Conservation (phyloP, 2,113 vertebrate species). For the Ailurus styani region DNA sequence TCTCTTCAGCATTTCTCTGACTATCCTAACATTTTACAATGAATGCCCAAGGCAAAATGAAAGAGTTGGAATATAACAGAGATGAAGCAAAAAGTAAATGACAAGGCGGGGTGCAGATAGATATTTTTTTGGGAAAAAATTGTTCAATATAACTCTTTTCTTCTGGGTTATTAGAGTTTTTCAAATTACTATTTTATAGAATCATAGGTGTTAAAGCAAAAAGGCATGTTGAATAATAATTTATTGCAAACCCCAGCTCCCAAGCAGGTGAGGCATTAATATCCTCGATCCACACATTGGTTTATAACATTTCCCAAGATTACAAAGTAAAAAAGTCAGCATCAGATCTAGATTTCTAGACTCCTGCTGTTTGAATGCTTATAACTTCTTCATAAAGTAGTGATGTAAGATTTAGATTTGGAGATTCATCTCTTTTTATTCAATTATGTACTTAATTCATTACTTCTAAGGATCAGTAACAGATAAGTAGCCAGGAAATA, state of each 20-base stretch:
- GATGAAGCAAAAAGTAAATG: slow-evolving; percentile 51
- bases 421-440: not conserved
- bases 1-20: slow-evolving; percentile 58
- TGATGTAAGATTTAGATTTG: not conserved
- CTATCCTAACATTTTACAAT: slow-evolving; percentile 53
- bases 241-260: not conserved
- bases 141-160: slow-evolving; percentile 24
- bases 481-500: not conserved
- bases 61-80: slow-evolving; percentile 41
- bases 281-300: not conserved
- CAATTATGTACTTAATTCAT: not conserved
- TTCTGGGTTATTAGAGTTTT: slow-evolving; percentile 46
- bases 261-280: not conserved
- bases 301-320: not conserved
- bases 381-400: not conserved
- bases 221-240: slow-evolving; percentile 42
- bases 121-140: slow-evolving; percentile 48
- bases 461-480: not conserved
- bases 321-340: not conserved
- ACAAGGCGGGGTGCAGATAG: not conserved
- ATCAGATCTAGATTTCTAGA: not conserved
- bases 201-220: slow-evolving; percentile 33
- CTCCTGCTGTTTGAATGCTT: not conserved
- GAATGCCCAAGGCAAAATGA: slow-evolving; percentile 57
- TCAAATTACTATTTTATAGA: slow-evolving; percentile 46